Base-by-base conservation (phyloP, 1,140 invertebrate genomes). In the Platyura marginata region DNA sequence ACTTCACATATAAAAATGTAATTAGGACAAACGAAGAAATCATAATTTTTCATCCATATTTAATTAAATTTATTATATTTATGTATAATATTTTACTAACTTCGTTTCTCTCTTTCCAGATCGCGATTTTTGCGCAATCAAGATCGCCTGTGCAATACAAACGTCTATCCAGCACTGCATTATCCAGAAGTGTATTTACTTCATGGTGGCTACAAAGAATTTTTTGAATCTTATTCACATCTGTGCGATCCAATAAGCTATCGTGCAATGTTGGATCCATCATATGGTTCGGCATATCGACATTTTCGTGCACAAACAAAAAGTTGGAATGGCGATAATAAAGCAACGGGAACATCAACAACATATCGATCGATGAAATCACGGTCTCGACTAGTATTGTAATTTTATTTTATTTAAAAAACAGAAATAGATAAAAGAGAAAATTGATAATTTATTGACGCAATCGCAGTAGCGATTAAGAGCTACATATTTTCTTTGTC, bases 131-230 rank as follows among this genome's bases (percentile, higher is more conserved):
- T 98, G 4, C 72, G 95, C 0, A 80, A 80, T 38, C 63, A 73
- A 16, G 95, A 99, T 61, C 69, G 95, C 1, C 68, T 74, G 36
- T 59, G 71, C 3, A 94, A 98, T 58, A 75, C 76, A 39, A 77
- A 84, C 32, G 70, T 69, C 40, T 99, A 98, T 62, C 95, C 95
- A 0, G 66, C 71, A 0, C 66, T 98, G 0, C 69, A 84, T 52
- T 95, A 93, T 67, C 93, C 94, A 0, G 95, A 98, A 61, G 65
- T 96, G 8, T 98, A 98, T 59, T 63, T 98, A 1, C 69, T 99
- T 5, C 79, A 94, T 52, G 88, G 89, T 1, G 95, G 95, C 3
- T 99, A 99, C 66, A 80, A 90, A 50, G 71, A 73, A 22, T 98
- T 98, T 65, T 96, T 73, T 58, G 67, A 75, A 46, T 62, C 70